Evolutionary conservation across 2,113 vertebrate species (phyloP).

Genomic region (Pluvianellus socialis): DNA sequence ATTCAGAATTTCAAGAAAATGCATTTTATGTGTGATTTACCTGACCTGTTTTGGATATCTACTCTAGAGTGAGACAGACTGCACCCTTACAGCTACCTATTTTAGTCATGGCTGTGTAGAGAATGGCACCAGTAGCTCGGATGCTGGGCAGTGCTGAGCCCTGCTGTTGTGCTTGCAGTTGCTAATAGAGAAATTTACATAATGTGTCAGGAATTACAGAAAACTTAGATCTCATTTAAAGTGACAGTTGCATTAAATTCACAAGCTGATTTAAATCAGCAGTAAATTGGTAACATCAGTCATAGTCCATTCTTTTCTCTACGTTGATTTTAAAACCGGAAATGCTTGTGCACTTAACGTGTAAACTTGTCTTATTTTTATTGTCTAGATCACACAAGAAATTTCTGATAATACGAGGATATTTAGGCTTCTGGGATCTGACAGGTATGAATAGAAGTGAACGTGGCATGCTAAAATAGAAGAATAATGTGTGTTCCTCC

Average conservation of each 20-base stretch:
- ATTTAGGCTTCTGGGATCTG: slow-evolving; percentile 97
- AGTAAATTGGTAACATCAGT: background rate
- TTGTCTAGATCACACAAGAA: slow-evolving; percentile 93
- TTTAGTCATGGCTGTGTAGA: background rate
- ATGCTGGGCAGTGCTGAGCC: background rate
- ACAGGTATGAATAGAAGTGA: slow-evolving; percentile 83
- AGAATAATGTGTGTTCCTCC: background rate
- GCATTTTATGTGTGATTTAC: background rate
- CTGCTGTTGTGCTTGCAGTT: background rate
- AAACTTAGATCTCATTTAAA: background rate
- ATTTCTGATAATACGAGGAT: slow-evolving; percentile 97
- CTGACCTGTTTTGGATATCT: background rate
- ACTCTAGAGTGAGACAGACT: background rate
- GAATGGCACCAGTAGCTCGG: background rate
- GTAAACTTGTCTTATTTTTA: slow-evolving; percentile 24
- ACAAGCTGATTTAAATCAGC: background rate
- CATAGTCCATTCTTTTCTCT: background rate
- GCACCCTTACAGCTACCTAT: background rate
- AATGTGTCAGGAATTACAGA: background rate
- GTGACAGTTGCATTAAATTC: background rate
- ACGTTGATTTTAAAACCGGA: background rate
- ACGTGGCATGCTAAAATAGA: background rate
- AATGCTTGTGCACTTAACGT: background rate
- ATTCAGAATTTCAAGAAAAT: background rate
- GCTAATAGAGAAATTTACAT: background rate